Conservation (phyloP, 2,888 invertebrate genomes). For the Amphimallon solstitiale region DNA sequence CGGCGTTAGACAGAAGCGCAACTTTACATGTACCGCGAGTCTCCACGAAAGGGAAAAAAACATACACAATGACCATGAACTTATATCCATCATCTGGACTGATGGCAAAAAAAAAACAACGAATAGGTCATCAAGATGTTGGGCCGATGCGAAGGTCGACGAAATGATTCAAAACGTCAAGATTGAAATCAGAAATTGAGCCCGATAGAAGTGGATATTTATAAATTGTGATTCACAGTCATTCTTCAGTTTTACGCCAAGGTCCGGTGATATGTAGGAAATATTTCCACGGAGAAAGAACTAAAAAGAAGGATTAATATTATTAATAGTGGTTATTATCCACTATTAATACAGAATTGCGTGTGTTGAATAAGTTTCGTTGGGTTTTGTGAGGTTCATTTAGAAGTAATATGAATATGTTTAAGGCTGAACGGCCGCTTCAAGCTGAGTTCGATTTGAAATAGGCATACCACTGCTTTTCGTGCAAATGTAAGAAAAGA, state of each 20-base stretch:
- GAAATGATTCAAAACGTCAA: slow-evolving; percentile 3
- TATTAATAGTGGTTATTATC: too few relatives aligned
- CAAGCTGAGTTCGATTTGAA: too few relatives aligned
- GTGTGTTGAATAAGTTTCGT: too few relatives aligned
- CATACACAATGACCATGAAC: slow-evolving; percentile 7
- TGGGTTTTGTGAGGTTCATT: too few relatives aligned
- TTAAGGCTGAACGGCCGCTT: too few relatives aligned
- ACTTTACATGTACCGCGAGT: not conserved
- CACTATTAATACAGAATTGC: too few relatives aligned
- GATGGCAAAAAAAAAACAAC: not conserved
- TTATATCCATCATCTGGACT: not conserved
- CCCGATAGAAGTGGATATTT: not conserved
- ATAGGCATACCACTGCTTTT: too few relatives aligned
- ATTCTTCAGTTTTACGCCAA: not conserved
- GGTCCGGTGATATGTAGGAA: not conserved
- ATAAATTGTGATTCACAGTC: slow-evolving; percentile 8
- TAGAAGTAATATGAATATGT: too few relatives aligned
- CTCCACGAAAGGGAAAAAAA: not conserved
- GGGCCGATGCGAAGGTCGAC: not conserved
- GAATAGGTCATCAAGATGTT: not conserved
- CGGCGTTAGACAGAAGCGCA: too few relatives aligned
- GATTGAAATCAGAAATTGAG: not conserved
- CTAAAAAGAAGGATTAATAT: too few relatives aligned
- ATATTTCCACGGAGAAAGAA: too few relatives aligned
- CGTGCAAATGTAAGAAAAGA: too few relatives aligned